A percentile compares a stretch with the other conserved stretches of the same genome.
These are phyloP conservation scores for Otocyon megalotis DNA, from an alignment of 2,113 vertebrate genomes.

Conservation along the genomic window DNA sequence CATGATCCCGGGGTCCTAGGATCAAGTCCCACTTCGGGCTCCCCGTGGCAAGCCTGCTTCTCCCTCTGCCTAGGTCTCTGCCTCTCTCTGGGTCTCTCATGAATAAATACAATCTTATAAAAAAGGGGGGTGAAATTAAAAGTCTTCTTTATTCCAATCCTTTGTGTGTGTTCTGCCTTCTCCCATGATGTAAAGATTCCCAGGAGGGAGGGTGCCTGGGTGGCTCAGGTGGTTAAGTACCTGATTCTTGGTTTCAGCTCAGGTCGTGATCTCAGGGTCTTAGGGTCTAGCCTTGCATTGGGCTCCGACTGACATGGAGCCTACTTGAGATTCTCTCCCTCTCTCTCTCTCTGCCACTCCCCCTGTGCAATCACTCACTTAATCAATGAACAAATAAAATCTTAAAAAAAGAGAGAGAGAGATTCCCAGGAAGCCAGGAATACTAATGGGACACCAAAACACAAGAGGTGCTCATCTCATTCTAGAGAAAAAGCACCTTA, in stretches of 20 bases:
- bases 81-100: too few species aligned
- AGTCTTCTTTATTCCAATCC: constrained; percentile 14
- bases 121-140: not conserved
- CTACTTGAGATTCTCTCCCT: not conserved
- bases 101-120: too few species aligned
- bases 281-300: not conserved
- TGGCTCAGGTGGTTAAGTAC: not conserved
- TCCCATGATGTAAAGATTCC: constrained; percentile 13
- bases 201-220: not conserved
- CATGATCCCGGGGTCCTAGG: too few species aligned
- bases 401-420: not conserved
- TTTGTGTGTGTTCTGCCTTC: not conserved
- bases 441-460: not conserved
- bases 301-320: not conserved
- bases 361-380: too few species aligned
- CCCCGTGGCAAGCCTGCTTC: too few species aligned
- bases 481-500: not conserved
- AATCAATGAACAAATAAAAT: not conserved
- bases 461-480: not conserved
- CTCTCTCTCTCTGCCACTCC: not conserved
- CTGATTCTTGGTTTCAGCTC: not conserved
- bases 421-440: constrained; percentile 31
- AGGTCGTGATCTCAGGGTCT: not conserved
- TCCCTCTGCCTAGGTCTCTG: too few species aligned
- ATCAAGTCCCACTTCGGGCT: too few species aligned